Evolutionary conservation across 2,797 vertebrate genomes (phyloP).

Genomic region (Zalophus californianus): DNA sequence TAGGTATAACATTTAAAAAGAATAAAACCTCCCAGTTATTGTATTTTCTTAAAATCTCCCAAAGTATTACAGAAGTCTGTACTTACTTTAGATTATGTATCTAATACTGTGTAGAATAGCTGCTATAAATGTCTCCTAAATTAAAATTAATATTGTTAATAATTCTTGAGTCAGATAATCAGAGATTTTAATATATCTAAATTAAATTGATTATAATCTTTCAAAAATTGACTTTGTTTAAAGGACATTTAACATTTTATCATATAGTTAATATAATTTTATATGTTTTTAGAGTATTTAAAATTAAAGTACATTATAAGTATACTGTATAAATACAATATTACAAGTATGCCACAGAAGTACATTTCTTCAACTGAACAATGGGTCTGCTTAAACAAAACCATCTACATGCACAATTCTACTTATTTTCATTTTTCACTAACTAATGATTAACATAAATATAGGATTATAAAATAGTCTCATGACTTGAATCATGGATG

Average conservation of each 20-base stretch:
- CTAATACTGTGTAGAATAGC: not conserved
- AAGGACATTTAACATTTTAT: not conserved
- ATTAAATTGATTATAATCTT: slow-evolving; percentile 30
- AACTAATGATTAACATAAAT: slow-evolving; percentile 62
- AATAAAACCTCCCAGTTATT: not conserved
- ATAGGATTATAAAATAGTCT: slow-evolving; percentile 54
- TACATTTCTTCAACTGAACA: slow-evolving; percentile 48
- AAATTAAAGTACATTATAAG: slow-evolving; percentile 19
- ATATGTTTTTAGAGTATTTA: not conserved
- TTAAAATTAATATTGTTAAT: slow-evolving; percentile 32
- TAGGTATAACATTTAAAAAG: slow-evolving; percentile 38
- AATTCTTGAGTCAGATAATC: slow-evolving; percentile 20
- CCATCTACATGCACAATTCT: not conserved
- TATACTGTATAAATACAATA: not conserved
- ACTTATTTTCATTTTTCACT: slow-evolving; percentile 64
- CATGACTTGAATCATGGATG: slow-evolving; percentile 57
- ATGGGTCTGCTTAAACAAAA: slow-evolving; percentile 69
- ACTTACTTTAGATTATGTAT: slow-evolving; percentile 28
- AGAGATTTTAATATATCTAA: slow-evolving; percentile 22
- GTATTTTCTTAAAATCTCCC: slow-evolving; percentile 28
- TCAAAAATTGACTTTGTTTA: not conserved
- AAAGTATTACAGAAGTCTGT: slow-evolving; percentile 20
- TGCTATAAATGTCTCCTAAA: slow-evolving; percentile 30
- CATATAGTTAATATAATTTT: not conserved
- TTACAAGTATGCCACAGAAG: not conserved